Conservation (phyloP, 2,797 vertebrate species). For the Mus caroli region DNA sequence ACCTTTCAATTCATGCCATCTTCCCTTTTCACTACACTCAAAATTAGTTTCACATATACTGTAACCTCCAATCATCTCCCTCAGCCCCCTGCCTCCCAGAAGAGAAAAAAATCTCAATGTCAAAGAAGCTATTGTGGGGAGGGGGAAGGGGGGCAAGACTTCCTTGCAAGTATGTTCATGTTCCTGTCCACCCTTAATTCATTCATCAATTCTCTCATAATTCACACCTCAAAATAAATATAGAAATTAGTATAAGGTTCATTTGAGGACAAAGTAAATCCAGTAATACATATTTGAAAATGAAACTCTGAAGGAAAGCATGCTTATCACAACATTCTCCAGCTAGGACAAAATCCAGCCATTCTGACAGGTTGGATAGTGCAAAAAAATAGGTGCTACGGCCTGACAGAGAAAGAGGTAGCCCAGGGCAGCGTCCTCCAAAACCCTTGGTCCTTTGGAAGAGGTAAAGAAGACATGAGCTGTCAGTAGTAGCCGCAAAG, state of each 20-base stretch:
- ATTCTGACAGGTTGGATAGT: constrained; percentile 3
- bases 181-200: background rate
- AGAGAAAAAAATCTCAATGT: background rate
- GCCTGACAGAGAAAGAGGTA: constrained; percentile 18
- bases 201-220: constrained; percentile 33
- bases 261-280: background rate
- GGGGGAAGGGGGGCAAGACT: background rate
- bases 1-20: constrained; percentile 30
- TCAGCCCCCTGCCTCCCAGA: background rate
- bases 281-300: constrained; percentile 53
- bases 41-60: constrained; percentile 56
- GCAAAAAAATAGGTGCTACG: background rate
- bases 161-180: constrained; percentile 17
- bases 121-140: background rate
- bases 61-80: background rate
- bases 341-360: constrained; percentile 29
- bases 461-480: background rate
- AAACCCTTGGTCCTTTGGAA: constrained; percentile 51
- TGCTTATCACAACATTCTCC: constrained; percentile 50
- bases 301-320: constrained; percentile 57
- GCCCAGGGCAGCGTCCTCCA: constrained; percentile 18
- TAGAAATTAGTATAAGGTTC: constrained; percentile 24
- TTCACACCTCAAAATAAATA: constrained; percentile 57
- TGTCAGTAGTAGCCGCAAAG: constrained; percentile 59
- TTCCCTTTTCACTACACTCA: constrained; percentile 45